Evolutionary conservation across 2,113 vertebrate species (phyloP).

Genomic region (Sturnira hondurensis): DNA sequence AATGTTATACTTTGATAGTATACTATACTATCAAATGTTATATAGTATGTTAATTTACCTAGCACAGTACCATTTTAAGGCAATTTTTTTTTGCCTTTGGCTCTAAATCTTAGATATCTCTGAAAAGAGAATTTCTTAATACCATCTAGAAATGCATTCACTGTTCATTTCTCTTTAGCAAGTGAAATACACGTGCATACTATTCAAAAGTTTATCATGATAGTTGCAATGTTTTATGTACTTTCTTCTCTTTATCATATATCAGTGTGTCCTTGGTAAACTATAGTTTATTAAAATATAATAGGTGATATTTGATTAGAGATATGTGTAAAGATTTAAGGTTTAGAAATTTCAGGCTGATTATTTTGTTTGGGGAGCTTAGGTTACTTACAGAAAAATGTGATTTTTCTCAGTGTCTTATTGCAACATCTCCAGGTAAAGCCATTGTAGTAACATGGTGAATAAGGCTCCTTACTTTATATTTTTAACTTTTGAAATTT

Average conservation of each 20-base stretch:
- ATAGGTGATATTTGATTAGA: not conserved
- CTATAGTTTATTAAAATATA: not conserved
- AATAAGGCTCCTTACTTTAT: not conserved
- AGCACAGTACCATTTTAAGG: not conserved
- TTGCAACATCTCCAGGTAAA: not conserved
- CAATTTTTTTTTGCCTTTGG: no score
- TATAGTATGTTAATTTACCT: not conserved
- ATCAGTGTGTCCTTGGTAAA: not conserved
- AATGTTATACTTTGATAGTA: no score
- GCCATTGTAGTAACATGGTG: not conserved
- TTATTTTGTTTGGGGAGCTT: conserved; percentile 42
- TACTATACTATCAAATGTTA: no score
- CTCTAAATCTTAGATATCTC: not conserved
- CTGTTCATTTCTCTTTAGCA: not conserved
- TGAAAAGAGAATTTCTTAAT: not conserved
- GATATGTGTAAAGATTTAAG: conserved; percentile 35
- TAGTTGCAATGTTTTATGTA: not conserved
- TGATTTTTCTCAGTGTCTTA: conserved; percentile 9
- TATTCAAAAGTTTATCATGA: not conserved
- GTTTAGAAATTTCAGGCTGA: not conserved
- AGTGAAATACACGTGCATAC: not conserved
- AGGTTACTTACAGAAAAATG: not conserved
- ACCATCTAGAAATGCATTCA: not conserved
- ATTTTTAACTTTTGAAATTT: not conserved
- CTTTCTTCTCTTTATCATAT: not conserved